Evolutionary conservation across 2,113 vertebrate species (phyloP).

Genomic region (Trogon melanurus): DNA sequence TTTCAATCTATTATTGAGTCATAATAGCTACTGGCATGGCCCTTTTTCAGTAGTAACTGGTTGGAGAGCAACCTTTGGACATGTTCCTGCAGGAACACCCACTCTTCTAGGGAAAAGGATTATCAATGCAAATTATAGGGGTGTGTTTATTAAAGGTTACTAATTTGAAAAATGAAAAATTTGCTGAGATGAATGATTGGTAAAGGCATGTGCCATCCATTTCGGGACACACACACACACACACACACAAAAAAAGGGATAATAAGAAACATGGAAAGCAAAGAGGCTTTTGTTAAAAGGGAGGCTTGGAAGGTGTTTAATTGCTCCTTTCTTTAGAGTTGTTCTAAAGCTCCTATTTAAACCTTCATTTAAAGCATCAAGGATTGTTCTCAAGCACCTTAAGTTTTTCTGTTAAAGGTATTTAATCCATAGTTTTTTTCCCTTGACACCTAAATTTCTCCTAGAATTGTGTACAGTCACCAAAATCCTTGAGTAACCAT

Average conservation of each 20-base stretch:
- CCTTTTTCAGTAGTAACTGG: conserved; percentile 24
- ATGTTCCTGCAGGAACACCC: conserved; percentile 57
- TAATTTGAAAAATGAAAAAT: conserved; percentile 56
- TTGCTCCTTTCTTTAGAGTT: background rate
- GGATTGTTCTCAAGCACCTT: background rate
- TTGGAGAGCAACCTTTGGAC: conserved; percentile 52
- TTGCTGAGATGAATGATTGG: conserved; percentile 19
- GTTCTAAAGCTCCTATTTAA: background rate
- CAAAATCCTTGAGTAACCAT: background rate
- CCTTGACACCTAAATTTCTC: background rate
- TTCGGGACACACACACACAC: background rate
- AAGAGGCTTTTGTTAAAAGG: background rate
- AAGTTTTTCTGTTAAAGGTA: background rate
- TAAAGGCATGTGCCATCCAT: background rate
- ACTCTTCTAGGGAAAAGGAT: conserved; percentile 65
- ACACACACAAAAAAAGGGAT: background rate
- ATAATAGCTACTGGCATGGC: conserved; percentile 46
- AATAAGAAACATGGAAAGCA: conserved; percentile 11
- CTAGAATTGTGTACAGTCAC: background rate
- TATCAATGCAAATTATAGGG: conserved; percentile 62
- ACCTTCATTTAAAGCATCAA: background rate
- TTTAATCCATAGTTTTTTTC: background rate
- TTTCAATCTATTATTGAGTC: conserved; percentile 57
- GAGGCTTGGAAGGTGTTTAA: background rate
- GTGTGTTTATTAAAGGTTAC: conserved; percentile 55